These are phyloP conservation scores for Hirudo medicinalis DNA, from an alignment of 1,140 invertebrate genomes.

Conservation along the genomic window DNA sequence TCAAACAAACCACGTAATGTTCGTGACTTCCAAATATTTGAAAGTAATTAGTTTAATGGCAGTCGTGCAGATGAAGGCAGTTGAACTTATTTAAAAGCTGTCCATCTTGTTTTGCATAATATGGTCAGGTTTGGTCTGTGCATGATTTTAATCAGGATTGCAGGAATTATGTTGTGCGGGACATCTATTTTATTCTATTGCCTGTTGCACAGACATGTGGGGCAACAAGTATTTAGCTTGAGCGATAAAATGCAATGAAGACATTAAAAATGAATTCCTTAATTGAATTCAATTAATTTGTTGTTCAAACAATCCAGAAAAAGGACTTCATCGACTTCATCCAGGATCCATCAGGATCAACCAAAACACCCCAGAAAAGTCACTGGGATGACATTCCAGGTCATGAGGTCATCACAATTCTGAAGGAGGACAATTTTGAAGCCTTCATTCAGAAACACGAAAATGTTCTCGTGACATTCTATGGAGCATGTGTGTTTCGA, in stretches of 20 bases:
- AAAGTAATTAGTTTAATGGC: not conserved
- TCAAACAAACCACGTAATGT: not conserved
- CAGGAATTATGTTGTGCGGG: too few species aligned
- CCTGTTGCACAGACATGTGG: too few species aligned
- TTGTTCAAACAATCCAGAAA: constrained; percentile 38
- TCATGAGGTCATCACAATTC: constrained; percentile 42
- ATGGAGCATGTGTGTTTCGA: constrained; percentile 35
- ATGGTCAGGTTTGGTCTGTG: too few species aligned
- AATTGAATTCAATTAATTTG: not conserved
- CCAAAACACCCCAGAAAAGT: constrained; percentile 32
- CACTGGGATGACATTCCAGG: constrained; percentile 31
- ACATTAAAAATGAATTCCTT: not conserved
- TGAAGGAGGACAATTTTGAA: constrained; percentile 46
- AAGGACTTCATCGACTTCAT: constrained; percentile 54
- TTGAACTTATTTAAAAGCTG: too few species aligned
- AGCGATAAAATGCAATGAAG: too few species aligned
- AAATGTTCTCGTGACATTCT: constrained; percentile 40
- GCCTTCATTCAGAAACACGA: constrained; percentile 34
- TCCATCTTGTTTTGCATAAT: too few species aligned
- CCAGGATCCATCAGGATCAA: constrained; percentile 48
- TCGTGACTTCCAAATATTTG: not conserved
- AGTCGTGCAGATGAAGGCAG: too few species aligned
- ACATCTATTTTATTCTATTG: too few species aligned
- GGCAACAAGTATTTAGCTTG: too few species aligned
- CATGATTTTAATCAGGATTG: too few species aligned